Base-by-base conservation (phyloP, 2,113 vertebrate genomes). In the Uria lomvia region DNA sequence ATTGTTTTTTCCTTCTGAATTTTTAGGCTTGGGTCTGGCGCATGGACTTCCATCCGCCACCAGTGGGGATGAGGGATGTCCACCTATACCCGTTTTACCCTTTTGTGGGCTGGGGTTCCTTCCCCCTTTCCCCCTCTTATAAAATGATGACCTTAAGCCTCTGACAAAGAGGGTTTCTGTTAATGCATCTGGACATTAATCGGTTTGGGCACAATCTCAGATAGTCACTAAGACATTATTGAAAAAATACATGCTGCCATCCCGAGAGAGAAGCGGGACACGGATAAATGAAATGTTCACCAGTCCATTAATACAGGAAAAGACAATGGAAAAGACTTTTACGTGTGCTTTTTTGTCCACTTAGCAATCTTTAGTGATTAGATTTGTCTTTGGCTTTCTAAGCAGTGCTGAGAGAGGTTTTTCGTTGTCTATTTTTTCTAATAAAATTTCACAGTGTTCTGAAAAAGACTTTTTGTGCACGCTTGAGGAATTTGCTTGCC, bases 401-500 rank as follows among this genome's bases (percentile, higher is more conserved):
- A 66, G 40, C 19, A 68, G 10, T 58, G 29, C 12, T 73, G 62
- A 72, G 32, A 78, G 58, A 55, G 60, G 45, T 58, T 92, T 86
- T 89, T 88, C 45, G n/a, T 21, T 42, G 55, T 55, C 45, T 86
- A 26, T 52, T 63, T 81, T 78, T 86, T 71, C 86, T 94, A 89
- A 92, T 88, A 95, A 96, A 95, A 96, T 95, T 96, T 97, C 94
- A 96, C 94, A 55, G 91, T 67, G 43, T 42, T 83, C 62, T 91
- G 91, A 91, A 92, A 95, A 82, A 47, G 42, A 5, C 40, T 90
- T 90, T 68, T 94, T 49, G 52, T 68, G 34, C 27, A 8, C 62
- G 50, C 76, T 89, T 93, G 94, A 97, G 97, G 97, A 98, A 98
- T 98, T 98, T 97, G 62, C 58, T 79, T 78, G 86, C 76, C 76